Conservation (phyloP, 2,797 vertebrate genomes). For the Rhinoraja longicauda region DNA sequence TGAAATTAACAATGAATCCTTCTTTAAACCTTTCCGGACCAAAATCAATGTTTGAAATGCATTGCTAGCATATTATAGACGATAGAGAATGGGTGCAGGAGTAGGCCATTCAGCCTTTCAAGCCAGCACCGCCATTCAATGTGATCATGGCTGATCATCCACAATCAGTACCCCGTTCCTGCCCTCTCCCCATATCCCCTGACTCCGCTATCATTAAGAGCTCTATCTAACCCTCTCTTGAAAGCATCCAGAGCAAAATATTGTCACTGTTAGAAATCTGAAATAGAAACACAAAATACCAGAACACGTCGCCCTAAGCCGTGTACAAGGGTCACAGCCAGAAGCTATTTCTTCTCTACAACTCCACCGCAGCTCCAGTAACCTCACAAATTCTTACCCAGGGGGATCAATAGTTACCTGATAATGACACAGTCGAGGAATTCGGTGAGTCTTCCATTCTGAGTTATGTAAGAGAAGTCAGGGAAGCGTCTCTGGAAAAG, state of each 20-base stretch:
- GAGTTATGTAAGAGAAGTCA: constrained; percentile 92
- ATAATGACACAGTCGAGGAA: constrained; percentile 96
- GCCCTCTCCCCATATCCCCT: no score
- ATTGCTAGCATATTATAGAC: background rate
- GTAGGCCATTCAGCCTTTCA: no score
- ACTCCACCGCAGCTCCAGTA: no score
- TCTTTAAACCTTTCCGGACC: background rate
- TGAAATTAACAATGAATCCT: background rate
- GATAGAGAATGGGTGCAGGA: no score
- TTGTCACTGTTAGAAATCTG: background rate
- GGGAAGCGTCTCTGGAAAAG: constrained; percentile 83
- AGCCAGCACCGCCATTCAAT: no score
- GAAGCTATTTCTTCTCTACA: background rate
- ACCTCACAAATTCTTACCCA: background rate
- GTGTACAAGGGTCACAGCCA: background rate
- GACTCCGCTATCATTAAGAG: no score
- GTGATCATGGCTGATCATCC: no score
- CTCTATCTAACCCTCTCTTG: no score
- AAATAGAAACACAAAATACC: background rate
- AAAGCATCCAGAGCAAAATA: no score
- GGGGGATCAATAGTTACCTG: constrained; percentile 62
- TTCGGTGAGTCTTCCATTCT: constrained; percentile 86
- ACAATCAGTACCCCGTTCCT: no score
- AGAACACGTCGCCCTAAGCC: background rate
- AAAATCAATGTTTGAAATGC: background rate